Evolutionary conservation across 2,113 vertebrate species (phyloP), one percentile per base, ranked within the genome.

Genomic region (Scartelaos histophorus): DNA sequence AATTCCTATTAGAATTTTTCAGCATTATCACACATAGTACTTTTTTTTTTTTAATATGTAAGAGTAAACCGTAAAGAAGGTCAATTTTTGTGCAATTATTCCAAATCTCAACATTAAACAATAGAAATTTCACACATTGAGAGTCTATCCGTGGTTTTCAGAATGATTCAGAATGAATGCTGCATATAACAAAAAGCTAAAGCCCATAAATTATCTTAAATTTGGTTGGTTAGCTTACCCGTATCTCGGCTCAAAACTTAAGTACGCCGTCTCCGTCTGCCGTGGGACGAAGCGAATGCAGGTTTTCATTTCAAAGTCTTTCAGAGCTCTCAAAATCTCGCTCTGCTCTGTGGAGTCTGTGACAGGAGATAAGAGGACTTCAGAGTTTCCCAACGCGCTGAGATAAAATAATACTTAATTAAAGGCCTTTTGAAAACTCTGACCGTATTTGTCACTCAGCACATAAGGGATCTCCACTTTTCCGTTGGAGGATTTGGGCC

Each of bases 241-340:
- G 1, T 1, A 16, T 62, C 1, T 54, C 13, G 84, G 66, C 56
- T 90, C 68, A 17, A 86, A 69, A 70, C 60, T 82, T 0, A 92
- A 16, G 76, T 89, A 90, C 0, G 7, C 51, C 9, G 0, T 67
- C 58, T 91, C 47, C 1, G 0, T 0, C 0, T 0, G 1, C 0
- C 66, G 72, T 6, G 83, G 78, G 25, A 87, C 7, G 21, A 90
- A 90, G 12, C 75, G 89, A 54, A 93, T 57, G 75, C 91, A 92
- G 71, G 89, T 91, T 19, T 51, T 64, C 5, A 0, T 1, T 35
- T 70, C n/a, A 0, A 91, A 68, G 15, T 21, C 72, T 13, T 67
- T 65, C 75, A 88, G 73, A 45, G 91, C 81, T 0, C 0, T 0
- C 12, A 71, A 3, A 67, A 85, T 90, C 2, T 0, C 2, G 0